Conservation (phyloP, 2,113 vertebrate species). For the Oenanthe oenanthe region DNA sequence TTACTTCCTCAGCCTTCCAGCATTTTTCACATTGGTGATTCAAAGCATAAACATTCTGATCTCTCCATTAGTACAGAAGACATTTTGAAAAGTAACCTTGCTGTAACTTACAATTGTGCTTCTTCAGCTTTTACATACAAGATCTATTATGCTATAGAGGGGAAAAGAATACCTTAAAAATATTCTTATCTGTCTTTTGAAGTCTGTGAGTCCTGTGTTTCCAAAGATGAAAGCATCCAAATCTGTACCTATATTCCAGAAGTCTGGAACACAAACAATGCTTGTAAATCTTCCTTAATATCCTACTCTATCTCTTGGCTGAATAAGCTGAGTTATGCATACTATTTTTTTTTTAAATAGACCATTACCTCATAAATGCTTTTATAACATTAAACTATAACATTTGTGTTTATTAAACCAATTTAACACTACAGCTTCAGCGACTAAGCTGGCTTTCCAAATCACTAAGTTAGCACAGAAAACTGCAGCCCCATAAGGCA, state of each 20-base stretch:
- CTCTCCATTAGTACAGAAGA: neutral
- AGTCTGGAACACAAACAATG: neutral
- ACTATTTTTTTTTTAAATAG: neutral
- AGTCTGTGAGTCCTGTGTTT: neutral
- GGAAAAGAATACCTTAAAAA: neutral
- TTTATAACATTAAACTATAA: neutral
- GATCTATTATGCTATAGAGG: neutral
- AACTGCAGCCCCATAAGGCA: neutral
- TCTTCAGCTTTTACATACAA: neutral
- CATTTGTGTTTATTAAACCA: constrained; percentile 47
- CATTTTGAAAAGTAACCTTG: neutral
- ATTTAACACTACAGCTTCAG: constrained; percentile 32
- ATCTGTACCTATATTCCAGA: neutral
- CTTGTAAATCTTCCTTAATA: neutral
- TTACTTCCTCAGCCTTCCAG: neutral
- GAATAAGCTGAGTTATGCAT: neutral
- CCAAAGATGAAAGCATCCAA: neutral
- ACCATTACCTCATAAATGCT: neutral
- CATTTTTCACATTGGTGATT: neutral
- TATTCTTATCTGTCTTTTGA: neutral
- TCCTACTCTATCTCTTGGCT: neutral
- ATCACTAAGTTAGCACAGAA: constrained; percentile 12
- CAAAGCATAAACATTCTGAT: neutral
- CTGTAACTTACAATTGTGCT: neutral
- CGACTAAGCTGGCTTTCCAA: constrained; percentile 1